A percentile compares a stretch with the other conserved stretches of the same genome.
Conservation (phyloP, 2,113 vertebrate genomes). For the Chitala chitala region DNA sequence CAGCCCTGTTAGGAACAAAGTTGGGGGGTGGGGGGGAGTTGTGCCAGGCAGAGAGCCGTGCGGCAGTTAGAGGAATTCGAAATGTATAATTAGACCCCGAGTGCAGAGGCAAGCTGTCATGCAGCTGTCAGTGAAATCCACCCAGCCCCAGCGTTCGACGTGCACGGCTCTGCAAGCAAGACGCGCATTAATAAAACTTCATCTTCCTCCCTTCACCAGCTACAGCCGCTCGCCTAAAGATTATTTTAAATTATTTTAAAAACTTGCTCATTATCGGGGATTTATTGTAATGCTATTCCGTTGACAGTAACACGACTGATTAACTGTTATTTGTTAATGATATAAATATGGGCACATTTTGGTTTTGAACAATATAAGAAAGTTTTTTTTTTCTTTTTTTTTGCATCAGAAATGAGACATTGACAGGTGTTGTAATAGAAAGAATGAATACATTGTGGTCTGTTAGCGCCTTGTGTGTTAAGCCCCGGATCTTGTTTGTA, state of each 20-base stretch:
- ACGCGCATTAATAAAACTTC: not conserved
- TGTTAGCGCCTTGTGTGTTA: too few species aligned
- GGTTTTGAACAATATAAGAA: too few species aligned
- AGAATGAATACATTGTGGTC: too few species aligned
- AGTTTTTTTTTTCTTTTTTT: not conserved
- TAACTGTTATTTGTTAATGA: not conserved
- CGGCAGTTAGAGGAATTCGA: slow-evolving; percentile 12
- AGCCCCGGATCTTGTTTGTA: too few species aligned
- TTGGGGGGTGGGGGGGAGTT: not conserved
- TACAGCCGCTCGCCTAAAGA: not conserved
- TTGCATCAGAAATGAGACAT: too few species aligned
- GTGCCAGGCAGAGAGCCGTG: not conserved
- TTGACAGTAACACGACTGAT: not conserved
- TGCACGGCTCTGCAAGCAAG: not conserved
- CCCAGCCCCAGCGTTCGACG: not conserved
- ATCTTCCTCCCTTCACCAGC: not conserved
- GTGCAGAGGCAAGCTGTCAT: slow-evolving; percentile 8
- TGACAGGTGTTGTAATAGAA: too few species aligned
- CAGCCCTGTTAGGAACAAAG: not conserved
- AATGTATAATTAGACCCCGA: slow-evolving; percentile 27
- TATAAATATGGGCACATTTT: too few species aligned
- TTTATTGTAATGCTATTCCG: slow-evolving; percentile 4
- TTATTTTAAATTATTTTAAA: slow-evolving; percentile 5
- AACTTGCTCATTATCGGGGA: not conserved
- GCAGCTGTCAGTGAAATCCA: slow-evolving; percentile 14